These are phyloP conservation scores for Podarcis cretensis DNA, from an alignment of 2,113 vertebrate genomes.

Conservation along the genomic window DNA sequence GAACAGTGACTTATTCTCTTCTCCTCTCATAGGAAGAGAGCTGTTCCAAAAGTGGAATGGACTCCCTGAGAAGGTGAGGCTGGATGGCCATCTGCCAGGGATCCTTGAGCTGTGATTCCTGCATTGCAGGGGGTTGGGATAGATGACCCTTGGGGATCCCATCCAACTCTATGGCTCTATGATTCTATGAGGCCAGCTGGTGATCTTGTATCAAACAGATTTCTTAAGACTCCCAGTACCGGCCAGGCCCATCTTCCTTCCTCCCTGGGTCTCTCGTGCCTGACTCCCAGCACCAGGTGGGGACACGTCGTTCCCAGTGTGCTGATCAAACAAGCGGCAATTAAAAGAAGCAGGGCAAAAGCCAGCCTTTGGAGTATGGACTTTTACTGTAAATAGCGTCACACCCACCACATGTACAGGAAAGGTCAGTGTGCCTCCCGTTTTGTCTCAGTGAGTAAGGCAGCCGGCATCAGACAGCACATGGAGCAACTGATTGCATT, in stretches of 20 bases:
- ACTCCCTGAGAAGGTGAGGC: no score
- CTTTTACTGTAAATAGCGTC: constrained; percentile 35
- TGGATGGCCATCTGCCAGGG: no score
- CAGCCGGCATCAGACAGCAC: background rate
- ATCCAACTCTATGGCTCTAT: no score
- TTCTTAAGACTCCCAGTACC: background rate
- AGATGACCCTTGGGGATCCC: no score
- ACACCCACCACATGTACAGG: accelerated
- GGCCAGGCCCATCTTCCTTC: background rate
- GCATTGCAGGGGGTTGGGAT: no score
- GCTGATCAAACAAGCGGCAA: background rate
- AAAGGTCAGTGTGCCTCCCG: background rate
- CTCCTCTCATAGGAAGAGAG: no score
- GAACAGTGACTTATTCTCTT: no score
- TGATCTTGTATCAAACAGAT: background rate
- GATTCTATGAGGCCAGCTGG: no score
- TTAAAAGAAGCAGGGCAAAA: constrained; percentile 28
- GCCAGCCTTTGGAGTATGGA: constrained; percentile 10
- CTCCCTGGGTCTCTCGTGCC: background rate
- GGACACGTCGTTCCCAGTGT: constrained; percentile 7
- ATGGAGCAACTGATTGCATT: background rate
- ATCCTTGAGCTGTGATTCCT: no score
- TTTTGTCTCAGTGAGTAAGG: background rate
- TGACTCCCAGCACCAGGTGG: background rate
- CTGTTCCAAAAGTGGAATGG: no score